phyloP scores from a whole-genome alignment of 2,888 invertebrate species.

The Alloplasta piceator region DNA sequence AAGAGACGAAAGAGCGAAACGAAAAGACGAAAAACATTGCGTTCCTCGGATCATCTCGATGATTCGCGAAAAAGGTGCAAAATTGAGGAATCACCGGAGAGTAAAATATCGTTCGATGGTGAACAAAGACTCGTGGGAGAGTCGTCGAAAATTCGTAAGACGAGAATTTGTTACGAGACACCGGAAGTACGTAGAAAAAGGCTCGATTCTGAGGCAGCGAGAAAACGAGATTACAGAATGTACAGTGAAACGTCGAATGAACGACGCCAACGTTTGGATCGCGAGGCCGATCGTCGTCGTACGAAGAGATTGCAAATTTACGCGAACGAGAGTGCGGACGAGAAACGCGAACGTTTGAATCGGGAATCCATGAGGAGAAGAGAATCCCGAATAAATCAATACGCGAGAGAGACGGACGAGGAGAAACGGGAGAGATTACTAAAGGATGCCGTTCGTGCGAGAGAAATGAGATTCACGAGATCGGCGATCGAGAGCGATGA shows the following conservation, averaged over 20 bases:
- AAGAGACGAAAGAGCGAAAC: slow-evolving; percentile 37
- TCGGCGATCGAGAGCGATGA: slow-evolving; percentile 78
- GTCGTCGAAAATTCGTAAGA: slow-evolving; percentile 74
- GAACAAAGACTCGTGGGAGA: slow-evolving; percentile 73
- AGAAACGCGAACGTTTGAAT: slow-evolving; percentile 75
- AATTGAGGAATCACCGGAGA: slow-evolving; percentile 75
- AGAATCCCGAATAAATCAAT: slow-evolving; percentile 76
- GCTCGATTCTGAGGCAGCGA: slow-evolving; percentile 76
- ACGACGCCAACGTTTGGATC: slow-evolving; percentile 74
- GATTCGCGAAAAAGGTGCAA: slow-evolving; percentile 71
- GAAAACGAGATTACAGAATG: slow-evolving; percentile 77
- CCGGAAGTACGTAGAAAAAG: slow-evolving; percentile 77
- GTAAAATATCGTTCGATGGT: slow-evolving; percentile 74
- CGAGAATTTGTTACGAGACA: slow-evolving; percentile 77
- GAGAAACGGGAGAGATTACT: slow-evolving; percentile 75
- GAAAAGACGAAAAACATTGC: slow-evolving; percentile 63
- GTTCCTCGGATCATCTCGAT: slow-evolving; percentile 68
- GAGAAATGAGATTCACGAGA: slow-evolving; percentile 78
- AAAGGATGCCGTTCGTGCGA: slow-evolving; percentile 76
- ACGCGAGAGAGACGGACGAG: slow-evolving; percentile 76
- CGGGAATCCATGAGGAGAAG: slow-evolving; percentile 76
- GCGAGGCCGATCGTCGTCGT: slow-evolving; percentile 77
- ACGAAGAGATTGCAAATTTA: slow-evolving; percentile 75
- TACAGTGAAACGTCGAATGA: slow-evolving; percentile 78
- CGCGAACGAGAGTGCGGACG: slow-evolving; percentile 76